phyloP scores from a whole-genome alignment of 2,797 vertebrate species.

The Myotis pilosus region DNA sequence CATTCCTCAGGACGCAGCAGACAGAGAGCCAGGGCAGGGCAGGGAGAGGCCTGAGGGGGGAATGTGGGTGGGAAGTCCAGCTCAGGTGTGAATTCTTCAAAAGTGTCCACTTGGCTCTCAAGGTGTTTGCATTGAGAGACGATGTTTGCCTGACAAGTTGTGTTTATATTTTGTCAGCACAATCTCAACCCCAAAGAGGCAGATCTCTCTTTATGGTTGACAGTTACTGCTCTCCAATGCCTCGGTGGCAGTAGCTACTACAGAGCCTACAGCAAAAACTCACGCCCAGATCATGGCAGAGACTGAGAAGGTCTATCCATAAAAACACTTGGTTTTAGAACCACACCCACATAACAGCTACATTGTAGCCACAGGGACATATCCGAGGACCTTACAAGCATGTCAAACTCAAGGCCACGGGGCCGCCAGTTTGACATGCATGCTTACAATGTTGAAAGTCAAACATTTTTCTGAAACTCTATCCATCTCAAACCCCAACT shows the following conservation, averaged over 20 bases:
- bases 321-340: neutral
- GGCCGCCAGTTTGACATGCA: too few species aligned
- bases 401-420: too few species aligned
- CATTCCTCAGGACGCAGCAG: neutral
- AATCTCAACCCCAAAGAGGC: neutral
- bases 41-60: neutral
- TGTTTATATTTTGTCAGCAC: neutral
- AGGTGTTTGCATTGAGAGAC: neutral
- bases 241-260: neutral
- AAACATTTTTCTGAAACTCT: neutral
- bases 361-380: neutral
- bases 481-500: neutral
- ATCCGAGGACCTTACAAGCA: neutral
- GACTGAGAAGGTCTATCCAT: neutral
- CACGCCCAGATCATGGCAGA: neutral
- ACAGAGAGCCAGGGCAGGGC: neutral
- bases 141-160: neutral
- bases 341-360: neutral
- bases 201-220: neutral
- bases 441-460: neutral
- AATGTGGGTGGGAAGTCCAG: too few species aligned
- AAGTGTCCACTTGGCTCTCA: neutral
- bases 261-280: neutral
- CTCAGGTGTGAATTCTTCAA: neutral
- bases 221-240: neutral